These are phyloP conservation scores for Poeciliopsis presidionis DNA, from an alignment of 2,797 vertebrate genomes.

Conservation along the genomic window DNA sequence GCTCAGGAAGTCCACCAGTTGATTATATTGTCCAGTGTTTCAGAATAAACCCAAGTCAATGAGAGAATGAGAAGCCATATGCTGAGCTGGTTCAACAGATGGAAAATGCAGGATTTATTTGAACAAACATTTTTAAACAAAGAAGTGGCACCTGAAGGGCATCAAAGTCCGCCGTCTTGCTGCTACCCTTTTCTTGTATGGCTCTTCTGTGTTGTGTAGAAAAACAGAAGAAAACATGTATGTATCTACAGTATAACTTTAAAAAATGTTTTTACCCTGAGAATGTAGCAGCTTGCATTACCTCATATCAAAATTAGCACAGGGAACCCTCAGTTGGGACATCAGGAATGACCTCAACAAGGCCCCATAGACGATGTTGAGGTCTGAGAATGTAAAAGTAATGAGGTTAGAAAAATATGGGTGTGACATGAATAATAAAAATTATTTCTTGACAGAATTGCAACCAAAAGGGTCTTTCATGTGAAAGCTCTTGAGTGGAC, in stretches of 20 bases:
- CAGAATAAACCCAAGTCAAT: neutral
- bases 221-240: too few species aligned
- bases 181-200: too few species aligned
- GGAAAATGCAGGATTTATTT: neutral
- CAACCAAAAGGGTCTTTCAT: neutral
- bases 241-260: too few species aligned
- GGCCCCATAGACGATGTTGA: conserved; percentile 24
- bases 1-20: neutral
- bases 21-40: neutral
- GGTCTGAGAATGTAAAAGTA: neutral
- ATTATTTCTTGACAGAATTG: neutral
- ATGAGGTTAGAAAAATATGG: conserved; percentile 12
- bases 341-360: conserved; percentile 21
- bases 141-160: too few species aligned
- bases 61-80: neutral
- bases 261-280: conserved; percentile 32
- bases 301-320: conserved; percentile 56
- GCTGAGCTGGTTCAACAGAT: neutral
- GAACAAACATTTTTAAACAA: too few species aligned
- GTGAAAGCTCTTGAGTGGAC: neutral
- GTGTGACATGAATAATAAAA: conserved; percentile 18
- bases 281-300: conserved; percentile 68
- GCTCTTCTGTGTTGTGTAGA: too few species aligned
- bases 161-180: too few species aligned
- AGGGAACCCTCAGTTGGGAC: conserved; percentile 38